phyloP scores from a whole-genome alignment of 2,888 invertebrate species.

The Acanthosepion esculentum region DNA sequence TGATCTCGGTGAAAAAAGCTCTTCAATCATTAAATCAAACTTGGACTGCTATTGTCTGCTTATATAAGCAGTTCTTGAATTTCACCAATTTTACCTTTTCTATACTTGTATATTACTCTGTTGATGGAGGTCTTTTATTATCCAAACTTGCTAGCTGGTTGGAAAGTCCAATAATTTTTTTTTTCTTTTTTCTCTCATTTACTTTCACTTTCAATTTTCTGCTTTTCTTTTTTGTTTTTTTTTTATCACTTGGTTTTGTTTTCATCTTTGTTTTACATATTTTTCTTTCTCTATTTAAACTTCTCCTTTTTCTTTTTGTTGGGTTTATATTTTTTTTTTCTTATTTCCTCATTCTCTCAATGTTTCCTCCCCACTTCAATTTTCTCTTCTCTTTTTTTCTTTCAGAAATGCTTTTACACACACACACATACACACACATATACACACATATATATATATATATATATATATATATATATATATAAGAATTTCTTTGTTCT shows the following conservation, averaged over 20 bases:
- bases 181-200: background rate
- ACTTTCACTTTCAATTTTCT: background rate
- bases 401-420: background rate
- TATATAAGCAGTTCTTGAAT: background rate
- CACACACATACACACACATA: too few species aligned
- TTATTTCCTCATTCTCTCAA: rapidly evolving
- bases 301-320: background rate
- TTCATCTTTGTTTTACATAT: too few species aligned
- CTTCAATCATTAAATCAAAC: slow-evolving; percentile 33
- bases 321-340: background rate
- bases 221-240: too few species aligned
- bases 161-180: background rate
- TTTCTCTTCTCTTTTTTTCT: background rate
- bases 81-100: background rate
- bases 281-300: background rate
- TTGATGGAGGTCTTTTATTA: background rate
- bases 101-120: background rate
- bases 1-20: background rate
- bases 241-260: too few species aligned
- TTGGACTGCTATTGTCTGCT: background rate
- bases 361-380: background rate
- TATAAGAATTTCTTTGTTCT: background rate
- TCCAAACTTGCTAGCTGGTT: background rate
- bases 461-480: too few species aligned
- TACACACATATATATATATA: too few species aligned